Conservation (phyloP, 2,797 vertebrate species). For the Pachyuromys duprasi region DNA sequence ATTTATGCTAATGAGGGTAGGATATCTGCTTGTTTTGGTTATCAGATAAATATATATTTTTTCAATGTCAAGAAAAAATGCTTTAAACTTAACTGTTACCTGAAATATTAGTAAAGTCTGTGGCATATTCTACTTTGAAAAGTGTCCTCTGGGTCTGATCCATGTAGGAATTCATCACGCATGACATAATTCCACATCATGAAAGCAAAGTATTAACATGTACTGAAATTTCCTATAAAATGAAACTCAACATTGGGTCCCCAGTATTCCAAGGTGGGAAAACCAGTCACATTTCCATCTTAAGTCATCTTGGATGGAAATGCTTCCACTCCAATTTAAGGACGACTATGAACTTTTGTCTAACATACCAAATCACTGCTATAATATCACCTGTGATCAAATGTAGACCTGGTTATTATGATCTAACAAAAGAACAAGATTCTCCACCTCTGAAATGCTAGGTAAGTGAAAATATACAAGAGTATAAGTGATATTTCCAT, state of each 20-base stretch:
- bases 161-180: background rate
- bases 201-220: background rate
- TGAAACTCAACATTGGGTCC: slow-evolving; percentile 10
- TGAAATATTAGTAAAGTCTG: background rate
- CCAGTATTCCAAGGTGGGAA: background rate
- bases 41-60: background rate
- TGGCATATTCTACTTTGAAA: background rate
- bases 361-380: background rate
- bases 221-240: background rate
- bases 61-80: background rate
- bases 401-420: background rate
- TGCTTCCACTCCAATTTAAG: background rate
- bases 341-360: background rate
- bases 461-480: background rate
- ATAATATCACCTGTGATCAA: background rate
- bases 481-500: background rate
- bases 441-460: background rate
- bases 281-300: background rate
- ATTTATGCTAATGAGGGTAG: slow-evolving; percentile 22
- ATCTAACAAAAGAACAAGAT: background rate
- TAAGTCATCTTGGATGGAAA: background rate
- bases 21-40: background rate
- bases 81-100: background rate
- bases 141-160: background rate
- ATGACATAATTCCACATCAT: background rate